These are phyloP conservation scores for Arvicanthis niloticus DNA, from an alignment of 2,113 vertebrate species.

Conservation along the genomic window DNA sequence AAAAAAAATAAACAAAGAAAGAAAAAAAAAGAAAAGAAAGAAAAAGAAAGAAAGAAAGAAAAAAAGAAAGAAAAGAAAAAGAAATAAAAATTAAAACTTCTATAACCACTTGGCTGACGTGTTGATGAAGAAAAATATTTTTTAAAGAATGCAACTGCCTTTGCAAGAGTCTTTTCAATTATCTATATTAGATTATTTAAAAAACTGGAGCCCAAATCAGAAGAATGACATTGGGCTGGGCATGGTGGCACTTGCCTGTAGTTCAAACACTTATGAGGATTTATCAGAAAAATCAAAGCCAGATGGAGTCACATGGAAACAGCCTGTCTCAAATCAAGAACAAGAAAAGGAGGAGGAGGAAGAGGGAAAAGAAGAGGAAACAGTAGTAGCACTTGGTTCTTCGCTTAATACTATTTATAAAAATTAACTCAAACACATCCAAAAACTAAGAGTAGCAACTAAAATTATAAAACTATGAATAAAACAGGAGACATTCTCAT, in stretches of 20 bases:
- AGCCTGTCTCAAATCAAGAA: background rate
- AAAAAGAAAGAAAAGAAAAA: no score
- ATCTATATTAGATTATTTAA: background rate
- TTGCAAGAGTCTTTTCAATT: background rate
- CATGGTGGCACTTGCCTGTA: background rate
- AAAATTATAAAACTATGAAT: background rate
- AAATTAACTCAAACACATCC: background rate
- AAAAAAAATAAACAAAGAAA: no score
- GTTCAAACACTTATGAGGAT: no score
- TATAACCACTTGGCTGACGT: background rate
- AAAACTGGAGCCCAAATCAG: background rate
- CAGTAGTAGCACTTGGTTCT: background rate
- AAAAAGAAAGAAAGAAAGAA: no score
- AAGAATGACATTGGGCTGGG: background rate
- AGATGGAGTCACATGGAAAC: background rate
- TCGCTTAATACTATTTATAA: background rate
- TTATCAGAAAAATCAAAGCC: background rate
- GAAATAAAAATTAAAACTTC: no score
- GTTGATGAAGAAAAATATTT: background rate
- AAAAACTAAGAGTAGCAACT: background rate
- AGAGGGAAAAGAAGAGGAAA: background rate
- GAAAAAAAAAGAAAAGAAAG: background rate
- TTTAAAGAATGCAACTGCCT: background rate
- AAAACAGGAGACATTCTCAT: background rate
- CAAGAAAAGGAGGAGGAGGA: background rate